Base-by-base conservation (phyloP, 1,140 invertebrate genomes). In the Drosophila asahinai region DNA sequence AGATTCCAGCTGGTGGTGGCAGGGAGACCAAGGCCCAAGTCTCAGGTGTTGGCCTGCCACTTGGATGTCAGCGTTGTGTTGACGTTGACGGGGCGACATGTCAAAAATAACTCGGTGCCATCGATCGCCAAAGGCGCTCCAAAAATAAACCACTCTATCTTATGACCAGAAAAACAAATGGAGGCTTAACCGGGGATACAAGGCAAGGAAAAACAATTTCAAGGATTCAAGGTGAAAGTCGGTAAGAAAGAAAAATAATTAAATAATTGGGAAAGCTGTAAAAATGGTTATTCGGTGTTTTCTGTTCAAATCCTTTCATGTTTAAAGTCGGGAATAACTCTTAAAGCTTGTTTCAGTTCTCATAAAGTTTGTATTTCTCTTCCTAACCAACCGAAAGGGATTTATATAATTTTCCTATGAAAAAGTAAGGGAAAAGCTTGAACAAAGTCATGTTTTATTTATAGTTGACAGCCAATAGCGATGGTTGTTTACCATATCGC, bases 71-170 rank as follows among this genome's bases (percentile, higher is more conserved):
- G 45, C 36, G 12, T 59, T 38, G 45, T 38, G 64, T 71, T 71
- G 70, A 72, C 68, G 66, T 71, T 72, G 66, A 72, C 68, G 57
- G 68, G 68, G 51, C 51, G 68, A 72, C 68, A 72, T 71, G 43
- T 59, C 66, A 72, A 33, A 71, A 71, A 72, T 72, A 72, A 49
- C 66, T 72, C 67, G 52, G 66, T 45, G 66, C 36, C 51, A 72
- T 72, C 66, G 70, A 59, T 72, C 66, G 52, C 70, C 67, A 3
- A 49, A 33, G 66, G 66, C 66, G 30, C 19, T 0, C 36, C 36
- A 33, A 71, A 71, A 71, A 72, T 72, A 59, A 59, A 71, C 5
- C 43, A 59, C 66, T 49, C 36, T 9, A 19, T 40, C 51, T 25
- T 48, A 27, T 36, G 47, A 4, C 67, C 63, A 36, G 43, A 36